phyloP scores from a whole-genome alignment of 2,888 invertebrate species.

The Dichetophora obliterata region DNA sequence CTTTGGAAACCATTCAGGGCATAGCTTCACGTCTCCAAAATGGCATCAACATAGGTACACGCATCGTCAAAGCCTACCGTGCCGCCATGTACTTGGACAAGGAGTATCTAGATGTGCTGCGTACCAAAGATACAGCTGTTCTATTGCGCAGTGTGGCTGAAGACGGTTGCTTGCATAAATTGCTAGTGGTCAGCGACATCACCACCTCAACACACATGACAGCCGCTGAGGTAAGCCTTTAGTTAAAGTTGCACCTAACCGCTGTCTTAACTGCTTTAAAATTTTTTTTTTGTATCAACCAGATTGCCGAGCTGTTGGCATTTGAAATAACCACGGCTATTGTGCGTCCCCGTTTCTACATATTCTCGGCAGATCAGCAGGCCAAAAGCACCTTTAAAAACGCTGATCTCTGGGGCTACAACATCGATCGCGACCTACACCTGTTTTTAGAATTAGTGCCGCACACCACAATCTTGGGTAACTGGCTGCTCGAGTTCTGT shows the following conservation, averaged over 20 bases:
- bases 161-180: constrained; percentile 72
- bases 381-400: constrained; percentile 57
- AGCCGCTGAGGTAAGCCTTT: constrained; percentile 67
- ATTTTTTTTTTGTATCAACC: not conserved
- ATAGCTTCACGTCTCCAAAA: constrained; percentile 72
- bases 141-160: constrained; percentile 73
- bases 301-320: constrained; percentile 73
- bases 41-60: constrained; percentile 72
- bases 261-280: not conserved
- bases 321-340: constrained; percentile 72
- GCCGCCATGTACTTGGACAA: constrained; percentile 73
- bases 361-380: constrained; percentile 64
- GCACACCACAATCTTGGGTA: constrained; percentile 72
- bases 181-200: constrained; percentile 75
- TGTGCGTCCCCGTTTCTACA: constrained; percentile 69
- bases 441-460: constrained; percentile 71
- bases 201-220: constrained; percentile 73
- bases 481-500: constrained; percentile 69
- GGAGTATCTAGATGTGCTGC: constrained; percentile 72
- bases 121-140: constrained; percentile 71
- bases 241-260: not conserved
- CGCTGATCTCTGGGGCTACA: constrained; percentile 71
- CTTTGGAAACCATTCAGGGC: constrained; percentile 69
- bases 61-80: constrained; percentile 73
- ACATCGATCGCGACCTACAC: constrained; percentile 71